Base-by-base conservation (phyloP, 2,888 invertebrate species). In the Lasioglossum zephyrum region DNA sequence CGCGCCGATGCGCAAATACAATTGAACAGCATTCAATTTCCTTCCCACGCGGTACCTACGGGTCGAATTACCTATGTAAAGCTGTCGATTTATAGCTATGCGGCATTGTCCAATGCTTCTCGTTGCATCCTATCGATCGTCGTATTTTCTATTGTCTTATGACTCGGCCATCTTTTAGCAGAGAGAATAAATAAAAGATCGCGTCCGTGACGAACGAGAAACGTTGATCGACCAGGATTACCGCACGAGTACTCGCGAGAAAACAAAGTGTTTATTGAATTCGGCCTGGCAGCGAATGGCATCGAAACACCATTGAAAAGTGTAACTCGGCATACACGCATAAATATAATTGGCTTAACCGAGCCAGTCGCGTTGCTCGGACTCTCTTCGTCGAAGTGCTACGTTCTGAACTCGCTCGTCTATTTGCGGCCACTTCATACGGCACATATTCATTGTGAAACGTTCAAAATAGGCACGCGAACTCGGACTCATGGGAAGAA, bases 291-390 rank as follows among this genome's bases (percentile, higher is more conserved):
- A 31, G 8, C 63, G 66, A 39, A 72, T 83, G 60, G 31, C 18
- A 41, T 60, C 31, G 16, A 39, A 49, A 66, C 66, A 78, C 47
- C 69, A 47, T 73, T 47, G 26, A 69, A 69, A 72, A 82, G 69
- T 70, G 63, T 72, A 81, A 80, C 57, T 53, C 53, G 60, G 77
- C 69, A 60, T 79, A 53, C 26, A 75, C 41, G 22, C 69, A 2
- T 70, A 70, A 39, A 70, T 41, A 13, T 85, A 87, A 88, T 88
- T 88, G 82, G 88, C 82, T 88, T 83, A 88, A 88, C 53, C 77
- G 36, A 44, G 72, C 41, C 16, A 16, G 47, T 47, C 47, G 47
- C 47, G 82, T 78, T 39, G 16, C 13, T 63, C 57, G 57, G 57
- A n/a, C 57, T 57, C 57, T 57, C 57, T 57, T 57, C 57, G 57